Evolutionary conservation across 2,113 vertebrate species (phyloP).

Genomic region (Crotalus viridis): DNA sequence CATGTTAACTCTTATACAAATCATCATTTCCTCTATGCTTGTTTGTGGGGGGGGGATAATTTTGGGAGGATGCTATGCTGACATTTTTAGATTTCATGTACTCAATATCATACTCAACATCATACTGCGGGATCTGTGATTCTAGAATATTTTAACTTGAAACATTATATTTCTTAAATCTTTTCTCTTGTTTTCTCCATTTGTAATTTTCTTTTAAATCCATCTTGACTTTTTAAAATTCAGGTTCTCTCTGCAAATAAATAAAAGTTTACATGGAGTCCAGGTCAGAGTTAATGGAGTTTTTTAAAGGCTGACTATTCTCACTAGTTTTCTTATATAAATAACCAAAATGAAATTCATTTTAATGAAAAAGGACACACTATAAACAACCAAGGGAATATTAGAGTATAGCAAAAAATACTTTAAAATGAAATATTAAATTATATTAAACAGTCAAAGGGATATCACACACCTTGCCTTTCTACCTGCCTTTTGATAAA

Average conservation of each 20-base stretch:
- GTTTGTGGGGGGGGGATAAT: constrained; percentile 37
- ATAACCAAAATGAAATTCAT: background rate
- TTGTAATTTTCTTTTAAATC: background rate
- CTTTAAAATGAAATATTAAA: background rate
- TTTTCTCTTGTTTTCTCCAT: constrained; percentile 4
- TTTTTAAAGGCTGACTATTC: background rate
- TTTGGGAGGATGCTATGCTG: constrained; percentile 23
- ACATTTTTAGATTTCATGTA: constrained; percentile 41
- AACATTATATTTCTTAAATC: constrained; percentile 38
- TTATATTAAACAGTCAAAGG: background rate
- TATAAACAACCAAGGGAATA: background rate
- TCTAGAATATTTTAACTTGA: constrained; percentile 28
- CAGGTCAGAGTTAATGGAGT: background rate
- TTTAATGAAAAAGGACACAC: background rate
- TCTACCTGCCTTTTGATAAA: background rate
- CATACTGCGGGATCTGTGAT: constrained; percentile 8
- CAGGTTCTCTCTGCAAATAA: background rate
- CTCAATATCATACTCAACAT: constrained; percentile 16
- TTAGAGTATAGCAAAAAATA: background rate
- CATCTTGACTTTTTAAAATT: background rate
- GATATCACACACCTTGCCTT: background rate
- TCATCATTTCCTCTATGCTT: background rate
- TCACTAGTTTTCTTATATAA: background rate
- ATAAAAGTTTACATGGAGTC: background rate
- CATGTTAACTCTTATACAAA: background rate